Evolutionary conservation across 2,113 vertebrate genomes (phyloP), one percentile per base, ranked within the genome.

Genomic region (Phylloscopus trochiloides): DNA sequence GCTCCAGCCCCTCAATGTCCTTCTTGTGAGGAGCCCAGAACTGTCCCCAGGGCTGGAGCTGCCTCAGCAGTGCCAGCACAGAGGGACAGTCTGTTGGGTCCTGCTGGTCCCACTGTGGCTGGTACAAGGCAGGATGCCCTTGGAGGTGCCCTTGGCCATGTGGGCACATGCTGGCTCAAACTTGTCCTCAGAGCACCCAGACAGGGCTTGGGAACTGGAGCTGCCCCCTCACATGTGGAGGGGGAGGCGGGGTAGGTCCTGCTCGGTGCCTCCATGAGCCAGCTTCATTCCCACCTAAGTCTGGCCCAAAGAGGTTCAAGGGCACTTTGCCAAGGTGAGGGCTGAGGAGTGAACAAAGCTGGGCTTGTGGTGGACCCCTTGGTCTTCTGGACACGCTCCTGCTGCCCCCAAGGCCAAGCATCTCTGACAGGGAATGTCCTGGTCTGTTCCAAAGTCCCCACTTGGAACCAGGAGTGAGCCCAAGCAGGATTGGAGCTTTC

Each of bases 221-320:
- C 32, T 85, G 5, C 7, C 38, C 61, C 58, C 34, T 76, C 50
- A 45, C 16, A 1, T 1, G 3, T 0, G 19, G 5, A 17, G 32
- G n/a, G 36, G 18, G 18, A 68, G 24, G 17, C 25, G 62, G 24
- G 40, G 14, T 8, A 36, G 38, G 17, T 70, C 28, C 51, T 65
- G 21, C n/a, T 70, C 0, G 0, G 32, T 0, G 4, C 2, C 12
- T 17, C 21, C 36, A 5, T 5, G 45, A 76, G 42, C 22, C 66
- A 51, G 20, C 40, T 80, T 38, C 5, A 8, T 40, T 87, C 45
- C 51, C 36, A 14, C 6, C 42, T 4, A 59, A 9, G 25, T 16
- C 57, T 51, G 50, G n/a, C 40, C 40, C 29, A 5, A 3, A 29
- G 15, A 2, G 29, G 17, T 11, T 54, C 31, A 40, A 77, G 43